Evolutionary conservation across 2,113 vertebrate species (phyloP).

Genomic region (Lota lota): DNA sequence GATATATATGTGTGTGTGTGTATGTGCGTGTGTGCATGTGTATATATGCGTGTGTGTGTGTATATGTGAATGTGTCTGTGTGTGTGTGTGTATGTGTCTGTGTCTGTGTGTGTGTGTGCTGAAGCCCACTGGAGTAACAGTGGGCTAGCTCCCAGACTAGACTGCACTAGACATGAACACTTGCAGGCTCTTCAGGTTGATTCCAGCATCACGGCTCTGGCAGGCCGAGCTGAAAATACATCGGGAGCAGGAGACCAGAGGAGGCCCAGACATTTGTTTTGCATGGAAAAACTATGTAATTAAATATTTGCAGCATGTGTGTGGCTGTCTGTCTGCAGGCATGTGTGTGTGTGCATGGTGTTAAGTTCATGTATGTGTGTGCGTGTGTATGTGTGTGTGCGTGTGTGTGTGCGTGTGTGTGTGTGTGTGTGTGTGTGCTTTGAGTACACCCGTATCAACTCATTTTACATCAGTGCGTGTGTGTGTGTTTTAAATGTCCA

Average conservation of each 20-base stretch:
- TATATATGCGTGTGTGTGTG: not conserved
- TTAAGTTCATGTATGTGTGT: not conserved
- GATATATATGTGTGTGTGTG: not conserved
- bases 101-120: slow-evolving; percentile 58
- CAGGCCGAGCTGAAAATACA: slow-evolving; percentile 49
- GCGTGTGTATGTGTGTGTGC: not conserved
- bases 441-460: not conserved
- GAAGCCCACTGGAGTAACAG: slow-evolving; percentile 68
- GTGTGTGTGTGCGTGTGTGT: not conserved
- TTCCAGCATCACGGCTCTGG: slow-evolving; percentile 51
- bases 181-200: slow-evolving; percentile 68
- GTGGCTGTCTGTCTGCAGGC: not conserved
- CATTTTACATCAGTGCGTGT: not conserved
- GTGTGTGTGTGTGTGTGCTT: slow-evolving; percentile 1
- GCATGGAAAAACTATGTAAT: not conserved
- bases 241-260: slow-evolving; percentile 40
- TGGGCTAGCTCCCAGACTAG: slow-evolving; percentile 71
- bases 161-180: slow-evolving; percentile 71
- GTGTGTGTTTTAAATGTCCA: not conserved
- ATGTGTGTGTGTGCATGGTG: not conserved
- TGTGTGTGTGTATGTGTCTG: slow-evolving; percentile 40
- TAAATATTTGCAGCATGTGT: not conserved
- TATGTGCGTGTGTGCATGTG: not conserved
- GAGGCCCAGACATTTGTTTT: slow-evolving; percentile 21
- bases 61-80: slow-evolving; percentile 8